phyloP scores from a whole-genome alignment of 2,888 invertebrate genomes.

The Spicauda simplicius region DNA sequence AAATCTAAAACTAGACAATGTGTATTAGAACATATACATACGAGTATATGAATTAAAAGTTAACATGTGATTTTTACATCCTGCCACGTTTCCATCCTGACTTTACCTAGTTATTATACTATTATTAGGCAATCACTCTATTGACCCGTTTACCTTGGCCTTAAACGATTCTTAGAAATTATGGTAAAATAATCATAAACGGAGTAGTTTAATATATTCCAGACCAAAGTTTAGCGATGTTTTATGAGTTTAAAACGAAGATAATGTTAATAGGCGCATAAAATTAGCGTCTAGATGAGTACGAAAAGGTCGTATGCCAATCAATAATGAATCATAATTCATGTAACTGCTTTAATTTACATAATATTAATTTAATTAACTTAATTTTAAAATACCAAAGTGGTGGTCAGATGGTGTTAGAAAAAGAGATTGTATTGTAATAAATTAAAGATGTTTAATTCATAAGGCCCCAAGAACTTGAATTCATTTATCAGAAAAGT shows the following conservation, averaged over 20 bases:
- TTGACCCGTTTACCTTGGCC: conserved; percentile 35
- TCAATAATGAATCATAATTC: conserved; percentile 11
- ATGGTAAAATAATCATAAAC: conserved; percentile 13
- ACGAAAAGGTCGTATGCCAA: conserved; percentile 9
- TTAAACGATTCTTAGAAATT: conserved; percentile 29
- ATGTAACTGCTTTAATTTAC: not conserved
- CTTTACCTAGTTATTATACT: conserved; percentile 26
- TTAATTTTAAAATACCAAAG: conserved; percentile 9
- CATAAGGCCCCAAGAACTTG: not conserved
- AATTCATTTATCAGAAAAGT: not conserved
- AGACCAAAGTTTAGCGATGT: conserved; percentile 2
- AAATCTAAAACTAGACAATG: too few relatives aligned
- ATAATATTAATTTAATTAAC: conserved; percentile 7
- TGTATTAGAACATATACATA: too few relatives aligned
- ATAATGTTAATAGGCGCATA: conserved; percentile 29
- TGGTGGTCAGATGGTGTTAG: not conserved
- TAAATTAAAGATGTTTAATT: not conserved
- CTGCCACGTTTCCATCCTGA: conserved; percentile 8
- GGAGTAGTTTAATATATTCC: not conserved
- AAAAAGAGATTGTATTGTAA: not conserved
- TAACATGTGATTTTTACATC: conserved; percentile 3
- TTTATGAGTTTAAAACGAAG: conserved; percentile 10
- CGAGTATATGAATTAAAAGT: not conserved
- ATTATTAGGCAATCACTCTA: conserved; percentile 26
- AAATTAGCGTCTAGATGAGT: conserved; percentile 21